Evolutionary conservation across 2,113 vertebrate species (phyloP).

Genomic region (Alligator sinensis): DNA sequence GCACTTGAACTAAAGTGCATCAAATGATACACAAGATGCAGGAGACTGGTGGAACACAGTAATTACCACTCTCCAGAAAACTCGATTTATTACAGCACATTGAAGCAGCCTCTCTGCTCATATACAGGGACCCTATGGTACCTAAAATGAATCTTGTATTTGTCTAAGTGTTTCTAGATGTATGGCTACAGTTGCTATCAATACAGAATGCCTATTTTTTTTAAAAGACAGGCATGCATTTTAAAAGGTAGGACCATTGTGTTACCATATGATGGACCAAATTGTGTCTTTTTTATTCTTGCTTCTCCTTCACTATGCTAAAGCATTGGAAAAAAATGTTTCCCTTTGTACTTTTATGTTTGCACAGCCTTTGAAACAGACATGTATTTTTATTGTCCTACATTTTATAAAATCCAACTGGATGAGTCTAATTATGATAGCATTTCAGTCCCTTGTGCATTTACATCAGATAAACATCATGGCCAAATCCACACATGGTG

Average conservation of each 20-base stretch:
- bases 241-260: not conserved
- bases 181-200: not conserved
- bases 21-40: too few species aligned
- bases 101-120: too few species aligned
- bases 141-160: not conserved
- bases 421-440: not conserved
- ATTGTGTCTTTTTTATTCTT: not conserved
- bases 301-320: not conserved
- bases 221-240: not conserved
- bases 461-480: too few species aligned
- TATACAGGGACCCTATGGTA: not conserved
- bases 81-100: too few species aligned
- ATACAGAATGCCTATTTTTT: not conserved
- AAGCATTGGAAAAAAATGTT: not conserved
- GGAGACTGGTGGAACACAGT: too few species aligned
- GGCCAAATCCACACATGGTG: too few species aligned
- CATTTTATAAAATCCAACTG: rapidly evolving
- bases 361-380: not conserved
- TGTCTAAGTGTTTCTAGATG: not conserved
- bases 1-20: too few species aligned
- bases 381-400: too few species aligned
- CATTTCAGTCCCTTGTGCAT: too few species aligned
- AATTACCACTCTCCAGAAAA: too few species aligned
- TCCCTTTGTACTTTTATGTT: not conserved
- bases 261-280: not conserved